Percentiles rank a stretch among this genome's conserved stretches.
Evolutionary conservation across 2,888 invertebrate species (phyloP).

Genomic region (Cryptophagus acutangulus): DNA sequence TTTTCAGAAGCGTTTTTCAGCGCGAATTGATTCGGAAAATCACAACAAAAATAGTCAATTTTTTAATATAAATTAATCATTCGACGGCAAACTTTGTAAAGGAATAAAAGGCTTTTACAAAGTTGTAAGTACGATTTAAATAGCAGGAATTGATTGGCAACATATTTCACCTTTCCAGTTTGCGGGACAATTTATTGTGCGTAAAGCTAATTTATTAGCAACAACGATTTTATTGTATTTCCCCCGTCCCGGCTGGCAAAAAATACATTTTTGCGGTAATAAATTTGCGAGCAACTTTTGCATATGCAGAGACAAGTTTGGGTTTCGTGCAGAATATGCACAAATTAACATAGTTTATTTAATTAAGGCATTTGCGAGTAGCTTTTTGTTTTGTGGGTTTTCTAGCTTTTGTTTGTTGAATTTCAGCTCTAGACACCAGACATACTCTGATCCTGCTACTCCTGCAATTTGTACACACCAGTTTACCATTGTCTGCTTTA

Average conservation of each 20-base stretch:
- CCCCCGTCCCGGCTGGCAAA: too few species aligned
- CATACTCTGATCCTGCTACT: background rate
- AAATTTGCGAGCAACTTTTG: too few species aligned
- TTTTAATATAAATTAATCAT: too few species aligned
- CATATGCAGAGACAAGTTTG: too few species aligned
- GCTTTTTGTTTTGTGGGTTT: slow-evolving; percentile 12
- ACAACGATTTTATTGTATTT: too few species aligned
- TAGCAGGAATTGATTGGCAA: slow-evolving; percentile 24
- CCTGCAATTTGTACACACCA: slow-evolving; percentile 1
- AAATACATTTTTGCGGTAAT: too few species aligned
- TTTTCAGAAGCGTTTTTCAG: too few species aligned
- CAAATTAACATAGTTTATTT: slow-evolving; percentile 13
- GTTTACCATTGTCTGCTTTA: slow-evolving; percentile 4
- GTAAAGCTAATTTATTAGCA: slow-evolving; percentile 37
- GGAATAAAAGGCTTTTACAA: slow-evolving; percentile 1
- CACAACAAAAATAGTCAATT: too few species aligned
- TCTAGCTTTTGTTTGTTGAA: slow-evolving; percentile 9
- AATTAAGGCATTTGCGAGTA: slow-evolving; percentile 11
- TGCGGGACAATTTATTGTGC: slow-evolving; percentile 36
- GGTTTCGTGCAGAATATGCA: background rate
- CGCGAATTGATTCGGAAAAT: too few species aligned
- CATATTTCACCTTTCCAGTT: slow-evolving; percentile 34
- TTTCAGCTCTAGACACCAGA: background rate
- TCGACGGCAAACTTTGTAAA: too few species aligned
- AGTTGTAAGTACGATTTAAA: slow-evolving; percentile 5